phyloP scores from a whole-genome alignment of 2,888 invertebrate species.

The Scaptomyza parva region DNA sequence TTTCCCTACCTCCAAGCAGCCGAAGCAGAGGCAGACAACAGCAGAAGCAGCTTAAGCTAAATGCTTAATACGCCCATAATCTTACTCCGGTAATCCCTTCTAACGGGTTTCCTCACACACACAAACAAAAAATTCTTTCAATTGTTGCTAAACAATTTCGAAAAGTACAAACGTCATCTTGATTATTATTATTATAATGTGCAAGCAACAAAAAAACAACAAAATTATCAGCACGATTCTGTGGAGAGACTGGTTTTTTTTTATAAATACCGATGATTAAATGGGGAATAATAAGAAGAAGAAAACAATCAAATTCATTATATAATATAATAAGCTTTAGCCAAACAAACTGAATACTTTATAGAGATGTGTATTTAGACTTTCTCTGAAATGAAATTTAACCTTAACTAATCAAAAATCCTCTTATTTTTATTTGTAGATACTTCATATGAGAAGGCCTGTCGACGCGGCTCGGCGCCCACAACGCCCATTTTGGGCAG shows the following conservation, averaged over 20 bases:
- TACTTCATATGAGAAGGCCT: constrained; percentile 96
- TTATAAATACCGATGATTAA: constrained; percentile 37
- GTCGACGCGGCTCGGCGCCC: constrained; percentile 93
- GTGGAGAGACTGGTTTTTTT: constrained; percentile 38
- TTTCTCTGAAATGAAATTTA: too few species aligned
- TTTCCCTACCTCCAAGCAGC: constrained; percentile 3
- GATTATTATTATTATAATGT: too few species aligned
- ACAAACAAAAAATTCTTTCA: neutral
- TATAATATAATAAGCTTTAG: neutral
- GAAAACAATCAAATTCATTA: neutral
- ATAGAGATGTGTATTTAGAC: too few species aligned
- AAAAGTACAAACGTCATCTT: constrained; percentile 21
- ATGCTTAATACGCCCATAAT: constrained; percentile 11
- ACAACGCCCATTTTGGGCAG: constrained; percentile 92
- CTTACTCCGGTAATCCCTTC: constrained; percentile 7
- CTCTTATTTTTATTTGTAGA: constrained; percentile 87
- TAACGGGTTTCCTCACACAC: constrained; percentile 4
- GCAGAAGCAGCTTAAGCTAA: constrained; percentile 26
- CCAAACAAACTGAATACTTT: neutral
- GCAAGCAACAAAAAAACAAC: neutral
- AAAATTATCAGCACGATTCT: constrained; percentile 20
- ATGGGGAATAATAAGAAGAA: constrained; percentile 28
- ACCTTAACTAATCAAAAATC: constrained; percentile 41
- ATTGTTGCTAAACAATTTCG: constrained; percentile 1
- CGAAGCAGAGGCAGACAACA: too few species aligned